Evolutionary conservation across 2,113 vertebrate genomes (phyloP).

Genomic region (Silurus asotus): DNA sequence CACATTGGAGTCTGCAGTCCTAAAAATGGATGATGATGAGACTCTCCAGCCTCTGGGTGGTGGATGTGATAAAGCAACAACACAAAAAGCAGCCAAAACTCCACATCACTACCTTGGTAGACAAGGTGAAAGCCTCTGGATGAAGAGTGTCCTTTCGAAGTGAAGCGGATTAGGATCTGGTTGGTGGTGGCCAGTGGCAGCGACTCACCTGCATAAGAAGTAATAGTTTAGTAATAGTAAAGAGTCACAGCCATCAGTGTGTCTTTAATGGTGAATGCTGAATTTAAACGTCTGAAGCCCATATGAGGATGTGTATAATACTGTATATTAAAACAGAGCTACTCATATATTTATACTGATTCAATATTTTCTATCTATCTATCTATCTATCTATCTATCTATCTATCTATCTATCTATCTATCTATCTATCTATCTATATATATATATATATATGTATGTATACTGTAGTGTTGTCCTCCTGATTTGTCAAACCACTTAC

Average conservation of each 20-base stretch:
- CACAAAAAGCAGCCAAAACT: not conserved
- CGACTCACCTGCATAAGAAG: conserved; percentile 82
- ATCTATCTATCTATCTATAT: too few relatives aligned
- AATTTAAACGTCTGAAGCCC: not conserved
- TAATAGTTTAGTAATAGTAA: not conserved
- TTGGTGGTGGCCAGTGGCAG: conserved; percentile 93
- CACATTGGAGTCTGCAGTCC: conserved; percentile 3
- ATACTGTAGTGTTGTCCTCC: too few relatives aligned
- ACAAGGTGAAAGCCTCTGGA: conserved; percentile 96
- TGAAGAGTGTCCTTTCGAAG: conserved; percentile 88
- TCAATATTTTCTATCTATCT: too few relatives aligned
- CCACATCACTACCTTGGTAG: conserved; percentile 85
- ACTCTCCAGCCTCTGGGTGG: not conserved
- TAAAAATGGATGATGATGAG: conserved; percentile 17
- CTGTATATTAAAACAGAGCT: not conserved
- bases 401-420: too few relatives aligned
- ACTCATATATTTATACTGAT: too few relatives aligned
- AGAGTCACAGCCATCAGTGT: not conserved
- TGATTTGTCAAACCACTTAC: too few relatives aligned
- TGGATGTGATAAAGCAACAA: conserved; percentile 7
- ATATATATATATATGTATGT: too few relatives aligned
- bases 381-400: too few relatives aligned
- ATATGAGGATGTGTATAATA: not conserved
- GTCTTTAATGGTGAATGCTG: not conserved
- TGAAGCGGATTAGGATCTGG: conserved; percentile 94